Evolutionary conservation across 2,113 vertebrate genomes (phyloP), one percentile per base, ranked within the genome.

Genomic region (Platycercus adscitus): DNA sequence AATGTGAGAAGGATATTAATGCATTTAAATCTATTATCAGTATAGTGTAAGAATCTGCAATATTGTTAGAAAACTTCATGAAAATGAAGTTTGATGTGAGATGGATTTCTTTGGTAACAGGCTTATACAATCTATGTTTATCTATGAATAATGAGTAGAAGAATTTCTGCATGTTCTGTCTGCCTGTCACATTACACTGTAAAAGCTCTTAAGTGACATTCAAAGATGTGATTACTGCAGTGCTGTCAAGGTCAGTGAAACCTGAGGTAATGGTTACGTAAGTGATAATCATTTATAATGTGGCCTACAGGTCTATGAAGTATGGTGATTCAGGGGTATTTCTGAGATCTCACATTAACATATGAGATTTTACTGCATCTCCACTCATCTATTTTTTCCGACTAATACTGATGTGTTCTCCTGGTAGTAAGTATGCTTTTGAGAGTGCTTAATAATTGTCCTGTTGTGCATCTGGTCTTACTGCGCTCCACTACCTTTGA

Each of bases 241-340:
- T 73, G 64, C 60, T 66, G 76, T 81, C 76, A 91, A 95, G 91
- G 79, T 95, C 90, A 95, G 37, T 4, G 1, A 96, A 96, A 95
- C 50, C 72, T 94, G 89, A 96, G 71, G 75, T 90, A 96, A 91
- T 68, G 64, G 55, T 95, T 91, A 96, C 1, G 3, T 90, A 95
- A 96, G n/a, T 55, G 53, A 79, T 53, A 96, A 85, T 94, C 9
- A 81, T 86, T 93, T 83, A 78, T 44, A 94, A 55, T n/a, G 37
- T 63, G 52, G 46, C 39, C 68, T 77, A 75, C n/a, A 66, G 29
- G 35, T 41, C 91, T 87, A 87, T 43, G 21, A 60, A 55, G 46
- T 76, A 72, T 76, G 70, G 61, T 69, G 63, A 71, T 79, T 86
- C 13, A 50, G 61, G 37, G 16, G 11, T 88, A 52, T 83, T 94